These are phyloP conservation scores for Rhingia campestris DNA, from an alignment of 2,888 invertebrate genomes.

Conservation along the genomic window DNA sequence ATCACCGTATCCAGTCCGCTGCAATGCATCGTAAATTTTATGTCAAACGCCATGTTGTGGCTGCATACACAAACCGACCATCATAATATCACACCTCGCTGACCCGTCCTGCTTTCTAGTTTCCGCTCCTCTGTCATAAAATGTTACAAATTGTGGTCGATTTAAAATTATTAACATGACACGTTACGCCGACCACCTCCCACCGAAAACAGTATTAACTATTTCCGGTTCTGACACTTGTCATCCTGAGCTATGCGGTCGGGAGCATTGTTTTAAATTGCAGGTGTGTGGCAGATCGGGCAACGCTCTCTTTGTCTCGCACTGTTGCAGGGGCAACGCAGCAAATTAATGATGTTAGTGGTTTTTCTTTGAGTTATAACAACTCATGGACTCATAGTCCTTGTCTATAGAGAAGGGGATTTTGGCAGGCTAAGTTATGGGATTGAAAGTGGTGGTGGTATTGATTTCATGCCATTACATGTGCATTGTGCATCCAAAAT, in stretches of 20 bases:
- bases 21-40: conserved; percentile 50
- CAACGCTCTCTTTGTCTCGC: neutral
- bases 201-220: conserved; percentile 36
- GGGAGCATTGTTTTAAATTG: conserved; percentile 55
- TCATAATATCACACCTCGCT: neutral
- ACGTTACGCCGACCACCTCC: conserved; percentile 21
- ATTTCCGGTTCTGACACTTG: conserved; percentile 45
- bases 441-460: no score
- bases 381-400: neutral
- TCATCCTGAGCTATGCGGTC: conserved; percentile 34
- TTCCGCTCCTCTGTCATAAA: conserved; percentile 44
- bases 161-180: conserved; percentile 69
- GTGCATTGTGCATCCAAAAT: no score
- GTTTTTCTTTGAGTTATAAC: conserved; percentile 47
- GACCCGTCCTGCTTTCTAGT: neutral
- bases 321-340: conserved; percentile 27
- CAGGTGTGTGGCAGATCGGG: conserved; percentile 2
- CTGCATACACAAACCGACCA: conserved; percentile 19
- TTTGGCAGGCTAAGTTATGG: no score
- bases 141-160: conserved; percentile 62
- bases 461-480: no score
- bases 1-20: conserved; percentile 31
- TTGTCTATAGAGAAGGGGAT: no score
- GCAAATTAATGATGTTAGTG: conserved; percentile 67
- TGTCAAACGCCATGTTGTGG: conserved; percentile 35